These are phyloP conservation scores for Nibea coibor DNA, from an alignment of 2,113 vertebrate species.

Conservation along the genomic window DNA sequence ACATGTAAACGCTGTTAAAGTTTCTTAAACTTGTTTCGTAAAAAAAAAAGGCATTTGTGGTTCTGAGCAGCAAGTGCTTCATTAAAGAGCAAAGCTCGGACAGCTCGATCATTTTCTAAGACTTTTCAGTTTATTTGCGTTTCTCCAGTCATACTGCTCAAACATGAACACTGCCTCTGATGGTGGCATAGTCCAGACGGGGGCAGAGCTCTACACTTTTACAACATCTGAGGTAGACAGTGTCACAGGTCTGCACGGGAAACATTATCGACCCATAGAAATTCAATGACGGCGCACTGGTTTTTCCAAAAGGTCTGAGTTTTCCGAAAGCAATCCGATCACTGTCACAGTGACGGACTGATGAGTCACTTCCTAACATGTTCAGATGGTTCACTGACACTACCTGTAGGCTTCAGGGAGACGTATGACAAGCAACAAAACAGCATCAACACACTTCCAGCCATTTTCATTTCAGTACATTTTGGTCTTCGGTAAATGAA, in stretches of 20 bases:
- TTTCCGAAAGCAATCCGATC: slow-evolving; percentile 14
- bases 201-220: slow-evolving; percentile 26
- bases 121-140: slow-evolving; percentile 1
- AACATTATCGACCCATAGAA: slow-evolving; percentile 6
- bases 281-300: background rate
- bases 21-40: slow-evolving; percentile 6
- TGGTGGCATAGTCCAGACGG: background rate
- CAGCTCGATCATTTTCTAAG: slow-evolving; percentile 13
- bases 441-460: slow-evolving; percentile 11
- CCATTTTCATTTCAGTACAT: slow-evolving; percentile 35
- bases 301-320: slow-evolving; percentile 3
- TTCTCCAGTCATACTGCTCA: background rate
- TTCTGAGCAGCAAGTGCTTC: slow-evolving; percentile 27
- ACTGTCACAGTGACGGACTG: background rate
- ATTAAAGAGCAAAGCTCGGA: slow-evolving; percentile 31
- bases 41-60: slow-evolving; percentile 35
- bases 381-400: slow-evolving; percentile 36
- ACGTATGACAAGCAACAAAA: background rate
- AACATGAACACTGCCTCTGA: slow-evolving; percentile 12
- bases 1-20: slow-evolving; percentile 24
- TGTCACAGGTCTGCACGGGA: slow-evolving; percentile 41
- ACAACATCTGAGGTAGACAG: slow-evolving; percentile 75
- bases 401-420: background rate
- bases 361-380: slow-evolving; percentile 14
- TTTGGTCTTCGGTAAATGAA: slow-evolving; percentile 51